A percentile compares a stretch with the other conserved stretches of the same genome.
Conservation (phyloP, 2,888 invertebrate species). For the Volucella inflata region DNA sequence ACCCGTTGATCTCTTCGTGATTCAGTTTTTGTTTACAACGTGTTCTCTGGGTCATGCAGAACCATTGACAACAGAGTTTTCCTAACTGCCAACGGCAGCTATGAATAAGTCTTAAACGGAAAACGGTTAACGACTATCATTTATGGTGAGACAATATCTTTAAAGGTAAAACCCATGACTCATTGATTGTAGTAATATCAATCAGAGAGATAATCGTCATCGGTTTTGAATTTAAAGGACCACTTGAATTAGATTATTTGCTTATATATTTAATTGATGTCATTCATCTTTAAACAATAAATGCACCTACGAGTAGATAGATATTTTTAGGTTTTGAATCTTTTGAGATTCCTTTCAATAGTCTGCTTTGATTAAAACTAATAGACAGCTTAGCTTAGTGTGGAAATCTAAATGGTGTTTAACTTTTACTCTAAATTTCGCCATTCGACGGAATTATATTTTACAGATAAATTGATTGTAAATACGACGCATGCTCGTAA, state of each 20-base stretch:
- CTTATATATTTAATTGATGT: background rate
- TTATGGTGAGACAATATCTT: background rate
- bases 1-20: conserved; percentile 33
- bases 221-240: background rate
- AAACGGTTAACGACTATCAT: background rate
- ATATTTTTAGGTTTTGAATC: too few relatives aligned
- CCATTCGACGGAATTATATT: too few relatives aligned
- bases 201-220: background rate
- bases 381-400: too few relatives aligned
- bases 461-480: too few relatives aligned
- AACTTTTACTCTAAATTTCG: too few relatives aligned
- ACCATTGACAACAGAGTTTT: conserved; percentile 11
- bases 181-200: background rate
- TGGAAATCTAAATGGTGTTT: too few relatives aligned
- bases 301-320: too few relatives aligned
- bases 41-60: conserved; percentile 15
- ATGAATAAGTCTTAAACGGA: conserved; percentile 9
- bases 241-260: too few relatives aligned
- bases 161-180: background rate
- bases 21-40: conserved; percentile 20
- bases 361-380: too few relatives aligned
- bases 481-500: too few relatives aligned
- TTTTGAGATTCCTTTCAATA: too few relatives aligned
- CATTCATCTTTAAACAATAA: too few relatives aligned
- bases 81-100: background rate